Evolutionary conservation across 2,113 vertebrate species (phyloP).

Genomic region (Copsychus sechellarum): DNA sequence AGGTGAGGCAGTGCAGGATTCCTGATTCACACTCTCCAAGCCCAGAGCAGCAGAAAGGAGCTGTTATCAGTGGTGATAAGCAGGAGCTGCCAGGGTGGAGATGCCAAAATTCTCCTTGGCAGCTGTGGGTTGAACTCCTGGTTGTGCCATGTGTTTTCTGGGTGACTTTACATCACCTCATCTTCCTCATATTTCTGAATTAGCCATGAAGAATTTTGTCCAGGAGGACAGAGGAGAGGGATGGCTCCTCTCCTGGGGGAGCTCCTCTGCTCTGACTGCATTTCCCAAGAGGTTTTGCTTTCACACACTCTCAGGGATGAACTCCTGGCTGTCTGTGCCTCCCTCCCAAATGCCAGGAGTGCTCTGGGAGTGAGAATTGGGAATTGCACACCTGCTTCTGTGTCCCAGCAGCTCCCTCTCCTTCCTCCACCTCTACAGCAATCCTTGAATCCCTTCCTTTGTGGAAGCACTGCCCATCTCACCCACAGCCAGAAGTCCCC

Average conservation of each 20-base stretch:
- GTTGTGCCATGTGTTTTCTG: neutral
- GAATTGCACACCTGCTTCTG: accelerated
- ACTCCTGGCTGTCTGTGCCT: neutral
- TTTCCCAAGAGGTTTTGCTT: neutral
- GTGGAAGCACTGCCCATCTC: neutral
- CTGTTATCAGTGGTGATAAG: neutral
- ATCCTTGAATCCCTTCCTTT: neutral
- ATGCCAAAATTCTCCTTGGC: neutral
- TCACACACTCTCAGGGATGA: accelerated
- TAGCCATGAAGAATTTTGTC: neutral
- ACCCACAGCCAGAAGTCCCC: neutral
- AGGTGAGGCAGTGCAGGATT: neutral
- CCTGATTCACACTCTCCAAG: neutral
- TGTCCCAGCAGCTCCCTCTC: neutral
- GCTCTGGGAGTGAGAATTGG: neutral
- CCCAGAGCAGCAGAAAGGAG: neutral
- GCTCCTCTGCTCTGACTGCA: neutral
- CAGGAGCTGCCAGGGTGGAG: neutral
- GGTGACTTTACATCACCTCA: neutral
- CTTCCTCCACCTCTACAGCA: neutral
- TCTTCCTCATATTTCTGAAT: neutral
- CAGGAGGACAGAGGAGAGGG: neutral
- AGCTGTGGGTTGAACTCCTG: neutral
- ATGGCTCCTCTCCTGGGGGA: neutral
- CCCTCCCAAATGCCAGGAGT: neutral